Evolutionary conservation across 1,140 invertebrate genomes (phyloP), one percentile per base, ranked within the genome.

Genomic region (Caenorhabditis remanei): DNA sequence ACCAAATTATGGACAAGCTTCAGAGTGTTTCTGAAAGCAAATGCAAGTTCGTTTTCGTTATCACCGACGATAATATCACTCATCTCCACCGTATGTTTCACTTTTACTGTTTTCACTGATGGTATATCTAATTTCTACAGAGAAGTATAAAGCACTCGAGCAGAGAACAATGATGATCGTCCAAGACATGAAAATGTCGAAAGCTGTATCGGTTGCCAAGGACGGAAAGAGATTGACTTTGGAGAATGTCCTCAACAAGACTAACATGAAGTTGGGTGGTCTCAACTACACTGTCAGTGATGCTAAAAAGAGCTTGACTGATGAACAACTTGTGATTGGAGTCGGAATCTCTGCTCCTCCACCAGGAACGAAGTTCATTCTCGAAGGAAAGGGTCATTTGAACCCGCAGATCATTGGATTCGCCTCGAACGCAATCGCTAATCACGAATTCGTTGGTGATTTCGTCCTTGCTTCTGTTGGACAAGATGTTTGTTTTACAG

Each of bases 221-320:
- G 56, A 89, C 21, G 63, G 63, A n/a, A 89, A 89, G 24, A 21
- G 56, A n/a, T 53, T 87, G 65, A 89, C 88, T 3, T 53, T 89
- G 21, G 88, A 89, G 83, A 89, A 89, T 24, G 61, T 89, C 19
- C 43, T 89, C 63, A 56, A 87, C 79, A 89, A 89, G 83, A 90
- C 88, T 0, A 90, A 90, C 61, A n/a, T 90, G 8, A 90, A 90
- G 71, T 13, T 85, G 11, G 89, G 89, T 14, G 89, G 89, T 32
- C 82, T 90, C 41, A 90, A 90, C 82, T 90, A 90, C 56, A 63
- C 32, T 0, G 41, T 71, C 85, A 40, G 8, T 19, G 48, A 48
- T 40, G 9, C 41, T 48, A 85, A 46, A 6, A 87, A 88, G 11
- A 65, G 83, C 8, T 61, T 90, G 83, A 46, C 79, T 4, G 40